Evolutionary conservation across 1,140 invertebrate genomes (phyloP).

Genomic region (Melanaphis sacchari): DNA sequence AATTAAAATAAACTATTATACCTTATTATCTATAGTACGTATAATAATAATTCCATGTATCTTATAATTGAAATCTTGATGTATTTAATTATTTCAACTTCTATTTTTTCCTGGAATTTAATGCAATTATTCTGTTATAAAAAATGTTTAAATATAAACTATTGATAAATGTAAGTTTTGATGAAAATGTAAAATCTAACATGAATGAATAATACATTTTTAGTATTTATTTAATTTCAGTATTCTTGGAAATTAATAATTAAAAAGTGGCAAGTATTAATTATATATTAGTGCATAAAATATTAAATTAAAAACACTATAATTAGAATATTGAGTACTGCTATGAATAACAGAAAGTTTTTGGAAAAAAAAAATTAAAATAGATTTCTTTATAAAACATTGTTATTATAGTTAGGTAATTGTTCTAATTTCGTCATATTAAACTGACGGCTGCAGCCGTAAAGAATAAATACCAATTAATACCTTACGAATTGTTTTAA

Average conservation of each 20-base stretch:
- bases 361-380: not conserved
- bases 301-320: not conserved
- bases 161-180: not conserved
- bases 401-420: not conserved
- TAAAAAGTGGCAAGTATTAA: not conserved
- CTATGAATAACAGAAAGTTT: not conserved
- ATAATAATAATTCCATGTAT: no score
- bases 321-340: not conserved
- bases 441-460: not conserved
- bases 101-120: not conserved
- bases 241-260: not conserved
- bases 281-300: not conserved
- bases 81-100: no score
- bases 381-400: not conserved
- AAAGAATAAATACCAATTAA: not conserved
- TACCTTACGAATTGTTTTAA: no score
- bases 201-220: not conserved
- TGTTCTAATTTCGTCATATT: conserved; percentile 1
- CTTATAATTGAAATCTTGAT: not conserved
- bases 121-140: not conserved
- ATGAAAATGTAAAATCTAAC: not conserved
- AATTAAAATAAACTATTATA: not conserved
- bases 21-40: not conserved
- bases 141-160: no score
- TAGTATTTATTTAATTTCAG: not conserved